Base-by-base conservation (phyloP, 2,797 vertebrate species). In the Hozukius guyotensis region DNA sequence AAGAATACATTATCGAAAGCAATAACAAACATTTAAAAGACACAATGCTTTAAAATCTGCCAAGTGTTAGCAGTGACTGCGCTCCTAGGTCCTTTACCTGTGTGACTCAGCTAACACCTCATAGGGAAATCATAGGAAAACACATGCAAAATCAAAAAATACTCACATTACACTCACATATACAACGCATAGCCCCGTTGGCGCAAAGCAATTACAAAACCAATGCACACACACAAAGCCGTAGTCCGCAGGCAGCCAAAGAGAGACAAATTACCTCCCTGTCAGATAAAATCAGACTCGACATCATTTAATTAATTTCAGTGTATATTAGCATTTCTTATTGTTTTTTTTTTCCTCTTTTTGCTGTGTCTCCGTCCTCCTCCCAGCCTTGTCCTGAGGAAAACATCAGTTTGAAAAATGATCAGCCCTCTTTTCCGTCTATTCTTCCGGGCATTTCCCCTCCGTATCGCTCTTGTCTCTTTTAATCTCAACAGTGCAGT, bases 221-320 rank as follows among this genome's bases (percentile, higher is more conserved):
- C 36, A 77, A 53, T 61, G 38, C 61, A 55, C 34, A 49, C 60
- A 27, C 53, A 85, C 67, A 83, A 73, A 83, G 72, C 77, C 72
- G 63, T 22, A 77, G 91, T 95, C 87, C 83, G 63, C 70, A 72
- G 93, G 91, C 94, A 94, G 93, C 91, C 94, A 95, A 95, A 96
- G 89, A 89, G 88, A 97, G 96, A 97, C 96, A 96, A 97, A 97
- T 97, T 96, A 95, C 96, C 95, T 96, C 88, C 91, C 94, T 96
- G 96, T 96, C 95, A 96, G 96, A 97, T 96, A 96, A 97, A 97
- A 97, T 96, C 96, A 96, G 94, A 94, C 90, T 78, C 96, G 92
- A 95, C 95, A 96, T 97, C 92, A 95, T 96, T 97, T 97, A 96
- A 97, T 97, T 98, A 96, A 97, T 97, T 97, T 96, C 89, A 82